Percentiles rank a stretch among this genome's conserved stretches.
Conservation (phyloP, 92 coral and sea anemone species). For the Palythoa grandis region DNA sequence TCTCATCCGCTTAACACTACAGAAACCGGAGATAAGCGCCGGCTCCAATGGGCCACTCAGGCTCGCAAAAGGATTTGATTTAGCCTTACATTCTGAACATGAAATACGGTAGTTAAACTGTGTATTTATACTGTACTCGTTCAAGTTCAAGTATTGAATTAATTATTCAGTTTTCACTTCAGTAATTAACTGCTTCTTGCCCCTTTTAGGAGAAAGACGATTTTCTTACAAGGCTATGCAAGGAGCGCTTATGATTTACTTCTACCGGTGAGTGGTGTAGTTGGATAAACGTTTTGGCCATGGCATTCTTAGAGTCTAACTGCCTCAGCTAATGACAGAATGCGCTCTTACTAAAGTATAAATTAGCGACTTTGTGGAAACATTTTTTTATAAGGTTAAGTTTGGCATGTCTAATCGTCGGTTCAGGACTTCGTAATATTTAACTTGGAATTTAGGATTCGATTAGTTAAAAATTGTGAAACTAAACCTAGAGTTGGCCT, state of each 20-base stretch:
- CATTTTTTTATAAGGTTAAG: no score
- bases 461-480: no score
- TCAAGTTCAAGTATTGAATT: not conserved
- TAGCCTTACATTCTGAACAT: not conserved
- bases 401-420: no score
- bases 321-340: not conserved
- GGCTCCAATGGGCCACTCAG: no score
- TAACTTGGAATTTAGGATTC: no score
- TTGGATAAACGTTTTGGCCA: not conserved
- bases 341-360: not conserved
- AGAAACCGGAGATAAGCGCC: no score
- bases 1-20: no score
- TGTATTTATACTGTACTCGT: not conserved
- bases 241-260: constrained; percentile 92
- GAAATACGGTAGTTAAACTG: not conserved
- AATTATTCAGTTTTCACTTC: not conserved
- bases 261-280: constrained; percentile 73
- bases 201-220: constrained; percentile 78
- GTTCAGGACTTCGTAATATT: no score
- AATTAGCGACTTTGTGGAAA: not conserved
- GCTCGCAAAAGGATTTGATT: no score
- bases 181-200: not conserved
- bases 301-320: no score
- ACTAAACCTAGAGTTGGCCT: no score
- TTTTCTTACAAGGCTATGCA: constrained; percentile 91